phyloP scores from a whole-genome alignment of 2,888 invertebrate species.

The Lepas anatifera region DNA sequence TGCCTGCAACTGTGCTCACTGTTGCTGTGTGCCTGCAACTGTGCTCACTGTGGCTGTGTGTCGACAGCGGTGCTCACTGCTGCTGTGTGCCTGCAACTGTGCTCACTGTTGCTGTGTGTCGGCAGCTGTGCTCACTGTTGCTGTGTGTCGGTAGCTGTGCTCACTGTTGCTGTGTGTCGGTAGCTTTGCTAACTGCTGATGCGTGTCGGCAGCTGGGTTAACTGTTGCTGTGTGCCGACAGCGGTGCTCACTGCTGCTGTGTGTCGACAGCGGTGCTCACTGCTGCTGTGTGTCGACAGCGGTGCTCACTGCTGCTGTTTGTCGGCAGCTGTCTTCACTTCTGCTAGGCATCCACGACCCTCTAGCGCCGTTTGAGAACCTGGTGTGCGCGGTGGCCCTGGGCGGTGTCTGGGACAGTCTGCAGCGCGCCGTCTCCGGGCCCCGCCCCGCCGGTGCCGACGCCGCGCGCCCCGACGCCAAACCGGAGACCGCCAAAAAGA shows the following conservation, averaged over 20 bases:
- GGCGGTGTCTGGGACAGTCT: slow-evolving; percentile 98
- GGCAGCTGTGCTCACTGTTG: too few species aligned
- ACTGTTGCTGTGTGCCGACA: too few species aligned
- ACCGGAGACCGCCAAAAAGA: slow-evolving; percentile 47
- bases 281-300: too few species aligned
- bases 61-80: slow-evolving; percentile 25
- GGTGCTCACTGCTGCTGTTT: background rate
- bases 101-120: too few species aligned
- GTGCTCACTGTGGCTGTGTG: slow-evolving; percentile 82
- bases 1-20: too few species aligned
- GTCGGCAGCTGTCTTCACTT: slow-evolving; percentile 69
- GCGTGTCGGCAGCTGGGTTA: too few species aligned
- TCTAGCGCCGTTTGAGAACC: slow-evolving; percentile 96
- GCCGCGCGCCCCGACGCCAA: slow-evolving; percentile 62
- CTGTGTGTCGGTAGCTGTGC: too few species aligned
- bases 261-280: too few species aligned
- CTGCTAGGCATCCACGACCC: slow-evolving; percentile 96
- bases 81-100: background rate
- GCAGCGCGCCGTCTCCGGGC: slow-evolving; percentile 62
- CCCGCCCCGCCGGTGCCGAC: slow-evolving; percentile 24
- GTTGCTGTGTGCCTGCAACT: slow-evolving; percentile 41
- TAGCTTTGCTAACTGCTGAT: too few species aligned
- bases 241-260: too few species aligned
- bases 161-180: too few species aligned
- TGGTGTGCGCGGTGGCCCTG: slow-evolving; percentile 90